Evolutionary conservation across 2,888 invertebrate genomes (phyloP).

Genomic region (Polylopha cassiicola): DNA sequence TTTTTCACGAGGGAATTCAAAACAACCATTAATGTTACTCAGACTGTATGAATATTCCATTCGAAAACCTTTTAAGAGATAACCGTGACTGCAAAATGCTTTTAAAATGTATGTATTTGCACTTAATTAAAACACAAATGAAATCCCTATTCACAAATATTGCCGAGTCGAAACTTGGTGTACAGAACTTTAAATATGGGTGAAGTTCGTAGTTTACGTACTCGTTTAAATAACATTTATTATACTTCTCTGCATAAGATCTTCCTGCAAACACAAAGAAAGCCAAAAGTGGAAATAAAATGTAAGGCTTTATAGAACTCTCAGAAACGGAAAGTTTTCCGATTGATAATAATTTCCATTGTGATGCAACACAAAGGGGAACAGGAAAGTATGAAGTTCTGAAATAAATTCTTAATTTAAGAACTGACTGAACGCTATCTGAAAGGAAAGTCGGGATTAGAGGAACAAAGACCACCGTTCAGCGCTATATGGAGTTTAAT

Average conservation of each 20-base stretch:
- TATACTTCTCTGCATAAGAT: conserved; percentile 25
- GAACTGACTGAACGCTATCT: conserved; percentile 69
- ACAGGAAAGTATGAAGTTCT: conserved; percentile 69
- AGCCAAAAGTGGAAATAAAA: conserved; percentile 60
- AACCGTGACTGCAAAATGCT: conserved; percentile 34
- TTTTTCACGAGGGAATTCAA: conserved; percentile 57
- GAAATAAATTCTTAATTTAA: conserved; percentile 75
- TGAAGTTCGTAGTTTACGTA: conserved; percentile 17
- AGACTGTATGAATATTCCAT: conserved; percentile 63
- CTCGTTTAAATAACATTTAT: conserved; percentile 22
- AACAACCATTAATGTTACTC: conserved; percentile 62
- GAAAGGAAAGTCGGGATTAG: conserved; percentile 68
- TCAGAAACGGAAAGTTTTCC: conserved; percentile 67
- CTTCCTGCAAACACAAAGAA: conserved; percentile 46
- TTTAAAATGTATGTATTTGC: conserved; percentile 40
- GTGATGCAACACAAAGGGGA: conserved; percentile 69
- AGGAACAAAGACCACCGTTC: conserved; percentile 61
- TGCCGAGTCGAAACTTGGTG: not conserved
- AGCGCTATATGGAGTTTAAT: conserved; percentile 46
- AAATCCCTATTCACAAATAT: conserved; percentile 19
- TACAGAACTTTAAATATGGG: conserved; percentile 10
- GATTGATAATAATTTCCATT: conserved; percentile 74
- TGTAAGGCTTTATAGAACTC: conserved; percentile 58
- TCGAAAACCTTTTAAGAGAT: conserved; percentile 56
- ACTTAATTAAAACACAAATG: conserved; percentile 40